Evolutionary conservation across 1,140 invertebrate genomes (phyloP), one percentile per base, ranked within the genome.

Genomic region (Tetragnatha versicolor): DNA sequence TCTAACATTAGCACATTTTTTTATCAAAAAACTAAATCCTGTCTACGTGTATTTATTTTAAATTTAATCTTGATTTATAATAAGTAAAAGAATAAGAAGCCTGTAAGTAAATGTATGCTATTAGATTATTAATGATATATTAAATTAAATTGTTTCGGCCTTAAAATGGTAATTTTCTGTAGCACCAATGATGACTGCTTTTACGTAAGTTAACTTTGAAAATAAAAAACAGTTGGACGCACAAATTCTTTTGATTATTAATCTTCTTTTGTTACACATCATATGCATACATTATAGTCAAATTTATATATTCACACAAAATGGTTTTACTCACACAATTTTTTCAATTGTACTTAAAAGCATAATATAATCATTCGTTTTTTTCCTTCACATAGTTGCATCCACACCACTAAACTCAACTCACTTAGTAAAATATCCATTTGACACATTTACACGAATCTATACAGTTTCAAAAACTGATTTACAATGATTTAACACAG

Each of bases 381-480:
- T n/a, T n/a, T 35, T 61, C 55, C 29, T 58, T 75, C 58, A 63
- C 31, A 63, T 49, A 35, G n/a, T 20, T 35, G n/a, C 58, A 51
- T 66, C 45, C 61, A 77, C 33, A 42, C 60, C 33, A 51, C 73
- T 77, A 53, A 49, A 39, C 35, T 35, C 72, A 63, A 33, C 37
- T 47, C 39, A 75, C 49, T 75, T 75, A 75, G 37, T 77, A 77
- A 77, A 77, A 77, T 77, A 77, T 77, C 45, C 45, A 77, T 77
- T 66, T 77, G 73, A 77, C 47, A 51, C 60, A 77, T 77, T 51
- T 77, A 77, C 47, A 77, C 61, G 31, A 53, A 77, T 66, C 72
- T 75, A 75, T 75, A 75, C 72, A 75, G 25, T 31, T 75, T 25
- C 58, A 63, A 60, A 72, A 58, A 29, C 22, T 14, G 10, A 6